Base-by-base conservation (phyloP, 2,888 invertebrate species). In the Beris chalybata region DNA sequence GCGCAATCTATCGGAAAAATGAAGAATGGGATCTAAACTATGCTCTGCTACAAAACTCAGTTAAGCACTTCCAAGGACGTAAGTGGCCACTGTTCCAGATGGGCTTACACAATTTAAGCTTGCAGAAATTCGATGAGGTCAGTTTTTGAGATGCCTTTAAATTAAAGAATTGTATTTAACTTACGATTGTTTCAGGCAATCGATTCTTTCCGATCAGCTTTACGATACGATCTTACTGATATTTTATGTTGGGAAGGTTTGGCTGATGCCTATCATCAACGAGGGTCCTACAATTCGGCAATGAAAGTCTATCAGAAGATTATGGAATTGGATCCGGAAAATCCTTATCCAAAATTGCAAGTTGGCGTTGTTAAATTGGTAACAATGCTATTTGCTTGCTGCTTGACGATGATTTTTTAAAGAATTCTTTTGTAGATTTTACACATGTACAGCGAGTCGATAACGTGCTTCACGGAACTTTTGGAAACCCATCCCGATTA, bases 201-300 rank as follows among this genome's bases (percentile, higher is more conserved):
- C 56, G 84, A 87, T 67, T 86, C 88, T 74, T 87, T 95, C 71
- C 87, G 93, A 73, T 85, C 84, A 76, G 89, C 89, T 54, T 85
- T 92, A 6, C 85, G 90, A 77, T 80, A 82, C 57, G 86, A 91
- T 75, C 83, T 88, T 9, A 83, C 83, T 69, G 89, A 93, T 79
- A 85, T 87, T 83, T 88, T 83, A 72, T 86, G 90, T 71, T 95
- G 94, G 91, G 95, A 95, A 80, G 89, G 92, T 71, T 82, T 97
- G 71, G 96, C 91, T 47, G 96, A 96, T 83, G 92, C 94, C 0
- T 96, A 96, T 79, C 86, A 89, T 74, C 86, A 87, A n/a, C 84
- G 94, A 72, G 96, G 96, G 2, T 93, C 95, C n/a, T 91, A 88
- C 76, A 89, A 89, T 54, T 92, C 96, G 6, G 92, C 95, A n/a